Percentiles rank a stretch among this genome's conserved stretches.
These are phyloP conservation scores for Chrysina gloriosa DNA, from an alignment of 2,888 invertebrate species.

Conservation along the genomic window DNA sequence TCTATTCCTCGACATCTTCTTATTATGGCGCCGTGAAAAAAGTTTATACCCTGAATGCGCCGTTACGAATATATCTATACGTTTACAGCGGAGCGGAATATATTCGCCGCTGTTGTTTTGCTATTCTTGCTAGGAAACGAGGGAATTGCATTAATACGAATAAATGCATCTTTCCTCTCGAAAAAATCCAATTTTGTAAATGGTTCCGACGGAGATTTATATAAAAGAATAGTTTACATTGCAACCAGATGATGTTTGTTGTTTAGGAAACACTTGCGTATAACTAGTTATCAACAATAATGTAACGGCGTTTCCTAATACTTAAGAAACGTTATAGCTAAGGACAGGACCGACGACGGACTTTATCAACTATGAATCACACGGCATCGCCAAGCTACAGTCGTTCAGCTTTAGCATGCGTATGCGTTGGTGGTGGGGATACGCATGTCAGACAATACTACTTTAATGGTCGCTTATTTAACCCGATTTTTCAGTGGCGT, in stretches of 20 bases:
- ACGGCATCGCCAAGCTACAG: no score
- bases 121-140: background rate
- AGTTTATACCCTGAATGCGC: conserved; percentile 38
- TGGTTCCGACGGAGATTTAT: background rate
- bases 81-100: background rate
- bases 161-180: conserved; percentile 2
- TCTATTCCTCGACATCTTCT: conserved; percentile 23
- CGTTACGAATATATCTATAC: conserved; percentile 23
- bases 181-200: background rate
- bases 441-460: no score
- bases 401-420: no score
- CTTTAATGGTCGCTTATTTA: no score
- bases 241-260: background rate
- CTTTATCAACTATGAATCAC: no score
- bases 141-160: conserved; percentile 4
- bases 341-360: no score
- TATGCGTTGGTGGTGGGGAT: no score
- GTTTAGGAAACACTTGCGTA: background rate
- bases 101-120: background rate
- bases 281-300: no score
- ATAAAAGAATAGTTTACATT: background rate
- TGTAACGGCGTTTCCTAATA: no score
- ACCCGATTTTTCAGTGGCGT: no score
- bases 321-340: no score
- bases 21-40: conserved; percentile 31